Conservation (phyloP, 2,113 vertebrate genomes). For the Bostrychus sinensis region DNA sequence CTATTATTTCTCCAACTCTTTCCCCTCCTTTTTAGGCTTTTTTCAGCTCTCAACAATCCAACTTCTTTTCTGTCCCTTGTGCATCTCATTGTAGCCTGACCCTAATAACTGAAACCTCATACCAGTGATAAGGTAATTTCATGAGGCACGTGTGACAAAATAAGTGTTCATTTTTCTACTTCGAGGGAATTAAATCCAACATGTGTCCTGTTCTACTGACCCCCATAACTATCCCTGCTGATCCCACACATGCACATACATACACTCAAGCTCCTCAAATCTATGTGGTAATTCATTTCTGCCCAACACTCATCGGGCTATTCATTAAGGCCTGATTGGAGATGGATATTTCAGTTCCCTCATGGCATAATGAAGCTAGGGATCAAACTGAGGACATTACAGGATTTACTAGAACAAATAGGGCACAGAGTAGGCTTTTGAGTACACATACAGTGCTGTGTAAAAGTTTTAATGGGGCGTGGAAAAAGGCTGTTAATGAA, state of each 20-base stretch:
- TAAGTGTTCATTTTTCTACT: constrained; percentile 66
- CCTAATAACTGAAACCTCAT: constrained; percentile 66
- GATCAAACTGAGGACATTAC: constrained; percentile 70
- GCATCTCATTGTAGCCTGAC: constrained; percentile 49
- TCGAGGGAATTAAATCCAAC: constrained; percentile 70
- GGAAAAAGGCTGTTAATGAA: not conserved
- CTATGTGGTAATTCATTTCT: constrained; percentile 72
- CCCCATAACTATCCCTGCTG: constrained; percentile 35
- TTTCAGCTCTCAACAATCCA: constrained; percentile 31
- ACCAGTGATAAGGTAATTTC: constrained; percentile 62
- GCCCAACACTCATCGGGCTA: constrained; percentile 73
- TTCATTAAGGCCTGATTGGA: constrained; percentile 78
- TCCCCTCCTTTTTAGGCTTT: constrained; percentile 54
- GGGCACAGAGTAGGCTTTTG: constrained; percentile 33
- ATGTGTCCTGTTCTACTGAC: constrained; percentile 74
- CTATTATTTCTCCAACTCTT: constrained; percentile 30
- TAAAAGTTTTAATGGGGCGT: constrained; percentile 34
- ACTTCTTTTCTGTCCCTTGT: constrained; percentile 29
- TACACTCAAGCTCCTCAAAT: constrained; percentile 55
- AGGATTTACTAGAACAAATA: constrained; percentile 51
- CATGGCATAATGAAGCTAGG: constrained; percentile 67
- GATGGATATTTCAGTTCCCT: constrained; percentile 74
- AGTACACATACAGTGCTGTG: constrained; percentile 27
- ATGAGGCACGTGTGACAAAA: constrained; percentile 64
- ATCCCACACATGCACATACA: not conserved